Evolutionary conservation across 2,888 invertebrate species (phyloP), one percentile per base, ranked within the genome.

Genomic region (Mesorhabditis belari): DNA sequence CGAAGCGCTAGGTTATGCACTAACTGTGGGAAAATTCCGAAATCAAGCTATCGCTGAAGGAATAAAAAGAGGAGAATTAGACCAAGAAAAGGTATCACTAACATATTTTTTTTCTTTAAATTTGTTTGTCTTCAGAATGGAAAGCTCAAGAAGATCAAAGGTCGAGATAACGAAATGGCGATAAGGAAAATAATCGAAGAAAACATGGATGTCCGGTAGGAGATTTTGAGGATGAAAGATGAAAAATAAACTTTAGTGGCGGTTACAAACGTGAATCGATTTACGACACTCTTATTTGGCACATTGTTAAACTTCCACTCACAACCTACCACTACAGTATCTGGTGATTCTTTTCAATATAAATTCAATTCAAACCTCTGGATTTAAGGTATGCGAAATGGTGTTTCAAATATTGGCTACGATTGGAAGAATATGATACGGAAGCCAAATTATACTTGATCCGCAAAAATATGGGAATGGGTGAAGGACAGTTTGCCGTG

Each of bases 371-470:
- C n/a, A n/a, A n/a, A 35, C 44, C n/a, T n/a, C n/a, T 9, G 44
- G 12, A 1, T 35, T 35, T 35, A 17, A 35, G 44, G 44, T 35
- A 35, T 50, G 59, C 29, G 6, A 62, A 51, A 52, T 93, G 93
- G 92, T 84, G 89, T 55, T 90, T 88, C 88, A 88, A 87, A 74
- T 92, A 89, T 77, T 87, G 84, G 49, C 85, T 93, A 12, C 81
- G 87, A 57, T 87, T 88, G 70, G 86, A 89, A 69, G 88, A 89
- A 19, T 92, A 88, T 79, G 90, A 88, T 2, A 86, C 87, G 2
- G 90, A 90, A 71, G 91, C 92, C 79, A 90, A 92, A 79, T 81
- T 89, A 1, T 89, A 92, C 82, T 82, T 92, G 56, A 91, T 93
- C 66, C 86, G 91, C 64, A 89, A 88, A 80, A 85, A 87, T 77